Evolutionary conservation across 92 coral and sea anemone genomes (phyloP).

Genomic region (Muricea muricata): DNA sequence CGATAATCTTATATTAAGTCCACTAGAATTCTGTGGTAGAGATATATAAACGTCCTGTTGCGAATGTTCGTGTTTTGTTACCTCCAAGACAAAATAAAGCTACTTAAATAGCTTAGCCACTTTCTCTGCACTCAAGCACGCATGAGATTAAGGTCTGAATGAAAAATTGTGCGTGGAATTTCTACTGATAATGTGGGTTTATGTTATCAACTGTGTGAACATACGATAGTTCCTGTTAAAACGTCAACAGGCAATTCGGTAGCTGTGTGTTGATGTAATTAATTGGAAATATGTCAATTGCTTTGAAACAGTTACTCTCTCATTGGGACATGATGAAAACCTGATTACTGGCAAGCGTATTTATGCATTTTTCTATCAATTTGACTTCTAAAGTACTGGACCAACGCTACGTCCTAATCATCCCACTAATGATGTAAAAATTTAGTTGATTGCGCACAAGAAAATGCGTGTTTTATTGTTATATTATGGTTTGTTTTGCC

Average conservation of each 20-base stretch:
- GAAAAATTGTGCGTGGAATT: not conserved
- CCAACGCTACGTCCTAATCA: slow-evolving; percentile 21
- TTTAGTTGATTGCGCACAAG: not conserved
- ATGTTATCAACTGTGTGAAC: slow-evolving; percentile 5
- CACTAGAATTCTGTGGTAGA: not conserved
- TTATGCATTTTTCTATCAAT: not conserved
- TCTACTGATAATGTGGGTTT: not conserved
- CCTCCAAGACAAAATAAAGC: not conserved
- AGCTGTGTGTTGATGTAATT: slow-evolving; percentile 36
- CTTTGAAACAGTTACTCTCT: slow-evolving; percentile 40
- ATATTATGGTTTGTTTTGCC: not conserved
- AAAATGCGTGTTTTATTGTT: not conserved
- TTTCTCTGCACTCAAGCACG: not conserved
- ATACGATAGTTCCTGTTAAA: slow-evolving; percentile 24
- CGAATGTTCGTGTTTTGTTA: not conserved
- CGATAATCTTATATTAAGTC: not conserved
- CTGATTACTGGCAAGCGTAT: slow-evolving; percentile 1
- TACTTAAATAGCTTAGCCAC: not conserved
- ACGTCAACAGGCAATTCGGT: slow-evolving; percentile 43
- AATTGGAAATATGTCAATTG: slow-evolving; percentile 39
- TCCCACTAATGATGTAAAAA: not conserved
- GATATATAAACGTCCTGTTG: slow-evolving; percentile 5
- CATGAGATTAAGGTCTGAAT: not conserved
- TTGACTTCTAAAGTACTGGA: not conserved
- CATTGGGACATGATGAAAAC: slow-evolving; percentile 39